Evolutionary conservation across 2,888 invertebrate species (phyloP), one percentile per base, ranked within the genome.

Genomic region (Linnaemya vulpina): DNA sequence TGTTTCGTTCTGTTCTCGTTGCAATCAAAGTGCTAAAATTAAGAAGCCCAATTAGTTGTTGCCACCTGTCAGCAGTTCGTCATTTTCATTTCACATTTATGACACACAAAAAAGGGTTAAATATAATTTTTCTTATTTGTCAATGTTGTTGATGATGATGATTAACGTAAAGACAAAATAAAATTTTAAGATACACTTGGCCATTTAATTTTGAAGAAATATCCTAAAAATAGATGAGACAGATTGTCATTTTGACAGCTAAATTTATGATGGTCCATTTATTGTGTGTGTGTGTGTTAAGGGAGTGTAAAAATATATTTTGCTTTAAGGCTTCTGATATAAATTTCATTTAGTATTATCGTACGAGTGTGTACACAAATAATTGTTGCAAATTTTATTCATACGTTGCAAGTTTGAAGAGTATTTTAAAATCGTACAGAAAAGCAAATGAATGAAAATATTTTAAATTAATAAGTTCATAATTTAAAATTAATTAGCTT

Each of bases 21-120:
- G 65, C 81, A 70, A 88, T 78, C 86, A 81, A 84, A 87, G 89
- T 90, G 90, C 89, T 89, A 89, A 89, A 90, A 89, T 88, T 89
- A 88, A 90, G 90, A 91, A 90, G 91, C 90, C 91, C 92, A 92
- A 92, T 92, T 92, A 92, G 90, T 92, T 88, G 90, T 89, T 90
- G 90, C 92, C 92, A 92, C 92, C 92, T 92, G 92, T 92, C 92
- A 92, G 92, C 92, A 92, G 92, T 92, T 92, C 92, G 92, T 92
- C 92, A 92, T 92, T 87, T 88, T 85, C 73, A 78, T 78, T 81
- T 82, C 80, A 77, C 55, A 80, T 83, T 83, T 84, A 81, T 86
- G 81, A 81, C 81, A 81, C 63, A 81, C 63, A 53, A 58, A 78
- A 79, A 71, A 82, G 82, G 85, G 63, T 83, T 74, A 80, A 80